These are phyloP conservation scores for Sipha flava DNA, from an alignment of 1,140 invertebrate species.

Conservation along the genomic window DNA sequence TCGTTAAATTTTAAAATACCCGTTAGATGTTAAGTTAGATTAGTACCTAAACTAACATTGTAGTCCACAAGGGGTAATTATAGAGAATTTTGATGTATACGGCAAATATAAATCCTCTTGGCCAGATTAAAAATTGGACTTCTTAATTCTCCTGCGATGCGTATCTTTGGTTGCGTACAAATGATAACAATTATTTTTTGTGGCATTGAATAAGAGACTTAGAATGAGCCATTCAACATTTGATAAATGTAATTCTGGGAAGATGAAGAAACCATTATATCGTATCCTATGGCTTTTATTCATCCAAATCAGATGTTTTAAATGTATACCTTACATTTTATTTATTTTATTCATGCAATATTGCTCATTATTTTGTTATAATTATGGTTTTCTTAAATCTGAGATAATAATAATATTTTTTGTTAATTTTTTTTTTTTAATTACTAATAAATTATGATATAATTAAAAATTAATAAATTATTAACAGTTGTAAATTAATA, in stretches of 20 bases:
- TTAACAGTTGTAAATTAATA: too few species aligned
- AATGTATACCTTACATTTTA: background rate
- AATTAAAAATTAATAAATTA: too few species aligned
- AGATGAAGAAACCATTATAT: background rate
- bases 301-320: background rate
- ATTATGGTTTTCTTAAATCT: background rate
- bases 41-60: too few species aligned
- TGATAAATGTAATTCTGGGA: background rate
- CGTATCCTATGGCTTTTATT: background rate
- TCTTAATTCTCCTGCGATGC: background rate
- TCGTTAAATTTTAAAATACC: background rate
- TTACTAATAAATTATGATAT: too few species aligned
- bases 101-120: background rate
- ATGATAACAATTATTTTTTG: background rate
- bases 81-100: background rate
- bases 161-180: background rate
- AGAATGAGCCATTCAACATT: background rate
- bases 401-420: too few species aligned
- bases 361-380: too few species aligned
- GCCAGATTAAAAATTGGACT: background rate
- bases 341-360: too few species aligned
- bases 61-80: background rate
- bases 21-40: too few species aligned
- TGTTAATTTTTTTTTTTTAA: background rate
- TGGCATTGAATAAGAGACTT: background rate